These are phyloP conservation scores for Eremophila alpestris DNA, from an alignment of 2,797 vertebrate species.

Conservation along the genomic window DNA sequence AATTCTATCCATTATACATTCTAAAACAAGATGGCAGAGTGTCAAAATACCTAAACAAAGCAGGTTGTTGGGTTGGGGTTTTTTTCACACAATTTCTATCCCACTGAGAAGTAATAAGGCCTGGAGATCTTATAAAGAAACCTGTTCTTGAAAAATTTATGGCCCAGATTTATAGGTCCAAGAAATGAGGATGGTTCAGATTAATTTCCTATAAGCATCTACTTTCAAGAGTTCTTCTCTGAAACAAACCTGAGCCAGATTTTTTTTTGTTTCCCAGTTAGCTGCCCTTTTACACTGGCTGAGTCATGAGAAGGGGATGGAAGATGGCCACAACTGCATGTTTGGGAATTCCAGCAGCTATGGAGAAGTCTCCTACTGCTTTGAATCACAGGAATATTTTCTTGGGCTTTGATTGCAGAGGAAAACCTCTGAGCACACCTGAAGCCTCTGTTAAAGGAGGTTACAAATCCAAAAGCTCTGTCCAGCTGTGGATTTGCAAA, in stretches of 20 bases:
- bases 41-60: constrained; percentile 58
- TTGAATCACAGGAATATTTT: neutral
- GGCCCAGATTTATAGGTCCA: constrained; percentile 38
- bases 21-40: constrained; percentile 22
- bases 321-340: neutral
- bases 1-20: constrained; percentile 20
- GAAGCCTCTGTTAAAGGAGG: neutral
- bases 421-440: neutral
- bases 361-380: neutral
- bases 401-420: neutral
- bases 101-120: constrained; percentile 50
- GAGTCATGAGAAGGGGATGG: neutral
- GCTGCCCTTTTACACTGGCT: neutral
- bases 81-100: constrained; percentile 21
- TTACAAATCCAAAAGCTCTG: neutral
- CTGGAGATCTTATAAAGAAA: constrained; percentile 50
- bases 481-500: neutral
- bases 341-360: neutral
- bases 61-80: neutral
- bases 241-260: neutral
- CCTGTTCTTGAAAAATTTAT: constrained; percentile 42
- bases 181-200: constrained; percentile 59
- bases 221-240: constrained; percentile 2
- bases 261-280: neutral
- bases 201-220: constrained; percentile 41